Evolutionary conservation across 2,113 vertebrate genomes (phyloP).

Genomic region (Syrmaticus mikado): DNA sequence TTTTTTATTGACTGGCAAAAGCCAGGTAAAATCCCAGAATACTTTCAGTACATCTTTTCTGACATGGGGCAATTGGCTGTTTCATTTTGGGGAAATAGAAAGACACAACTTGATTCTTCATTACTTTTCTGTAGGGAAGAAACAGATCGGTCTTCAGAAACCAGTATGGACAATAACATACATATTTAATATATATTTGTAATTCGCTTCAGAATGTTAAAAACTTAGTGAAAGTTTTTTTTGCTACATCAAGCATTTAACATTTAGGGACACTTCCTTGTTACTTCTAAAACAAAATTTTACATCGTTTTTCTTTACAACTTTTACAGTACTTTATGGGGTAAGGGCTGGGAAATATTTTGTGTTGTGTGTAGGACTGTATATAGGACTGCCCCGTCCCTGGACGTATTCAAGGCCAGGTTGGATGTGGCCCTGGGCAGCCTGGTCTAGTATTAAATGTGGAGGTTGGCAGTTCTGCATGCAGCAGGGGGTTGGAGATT

Average conservation of each 20-base stretch:
- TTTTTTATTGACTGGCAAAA: conserved; percentile 71
- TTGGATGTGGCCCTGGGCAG: no score
- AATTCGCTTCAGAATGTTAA: neutral
- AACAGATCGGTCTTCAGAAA: conserved; percentile 40
- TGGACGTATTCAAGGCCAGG: no score
- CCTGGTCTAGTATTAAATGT: no score
- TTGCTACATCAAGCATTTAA: neutral
- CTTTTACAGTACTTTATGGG: neutral
- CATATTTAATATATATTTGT: no score
- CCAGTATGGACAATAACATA: neutral
- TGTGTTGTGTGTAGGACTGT: neutral
- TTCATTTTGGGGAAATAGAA: conserved; percentile 66
- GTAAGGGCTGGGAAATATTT: neutral
- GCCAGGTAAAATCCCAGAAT: conserved; percentile 56
- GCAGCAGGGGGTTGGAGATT: no score
- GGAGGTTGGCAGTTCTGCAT: no score
- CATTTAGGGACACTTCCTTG: neutral
- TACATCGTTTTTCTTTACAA: neutral
- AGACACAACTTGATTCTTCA: conserved; percentile 57
- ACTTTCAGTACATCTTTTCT: conserved; percentile 61
- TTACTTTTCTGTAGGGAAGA: conserved; percentile 30
- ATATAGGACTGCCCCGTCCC: no score
- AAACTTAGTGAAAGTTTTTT: neutral
- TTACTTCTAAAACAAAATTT: neutral
- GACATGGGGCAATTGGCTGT: conserved; percentile 62